These are phyloP conservation scores for Chrosomus eos DNA, from an alignment of 2,797 vertebrate species.

Conservation along the genomic window DNA sequence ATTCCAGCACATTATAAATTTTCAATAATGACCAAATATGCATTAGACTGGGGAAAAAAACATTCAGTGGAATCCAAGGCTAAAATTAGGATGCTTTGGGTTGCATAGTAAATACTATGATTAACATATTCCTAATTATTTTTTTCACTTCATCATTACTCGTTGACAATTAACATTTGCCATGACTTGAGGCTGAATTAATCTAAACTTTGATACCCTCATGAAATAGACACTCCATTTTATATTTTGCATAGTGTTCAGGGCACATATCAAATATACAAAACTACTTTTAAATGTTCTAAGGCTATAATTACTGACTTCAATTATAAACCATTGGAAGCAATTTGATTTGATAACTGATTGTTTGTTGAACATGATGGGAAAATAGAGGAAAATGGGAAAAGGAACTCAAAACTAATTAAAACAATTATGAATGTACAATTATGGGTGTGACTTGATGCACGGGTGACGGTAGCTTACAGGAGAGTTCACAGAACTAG, in stretches of 20 bases:
- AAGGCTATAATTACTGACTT: slow-evolving; percentile 65
- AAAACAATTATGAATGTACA: slow-evolving; percentile 59
- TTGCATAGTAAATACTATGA: slow-evolving; percentile 51
- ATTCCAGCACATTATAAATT: background rate
- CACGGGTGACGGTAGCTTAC: slow-evolving; percentile 29
- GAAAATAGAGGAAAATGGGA: slow-evolving; percentile 48
- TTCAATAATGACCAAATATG: slow-evolving; percentile 41
- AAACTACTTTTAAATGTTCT: slow-evolving; percentile 64
- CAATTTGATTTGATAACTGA: slow-evolving; percentile 61
- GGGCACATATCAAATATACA: slow-evolving; percentile 59
- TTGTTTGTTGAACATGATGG: slow-evolving; percentile 62
- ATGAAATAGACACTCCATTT: slow-evolving; percentile 53
- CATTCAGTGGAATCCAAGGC: slow-evolving; percentile 30
- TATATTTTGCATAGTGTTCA: slow-evolving; percentile 55
- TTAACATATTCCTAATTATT: slow-evolving; percentile 65
- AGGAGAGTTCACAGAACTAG: slow-evolving; percentile 15
- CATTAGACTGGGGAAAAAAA: slow-evolving; percentile 8
- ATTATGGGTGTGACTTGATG: slow-evolving; percentile 48
- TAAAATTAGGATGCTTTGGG: slow-evolving; percentile 43
- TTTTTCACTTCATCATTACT: slow-evolving; percentile 62
- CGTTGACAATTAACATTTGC: slow-evolving; percentile 64
- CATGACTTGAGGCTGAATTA: slow-evolving; percentile 63
- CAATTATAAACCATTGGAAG: slow-evolving; percentile 63
- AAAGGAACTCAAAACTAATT: slow-evolving; percentile 58
- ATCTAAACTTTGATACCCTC: slow-evolving; percentile 63